These are phyloP conservation scores for Drosophila neonasuta DNA, from an alignment of 2,888 invertebrate genomes.

Conservation along the genomic window DNA sequence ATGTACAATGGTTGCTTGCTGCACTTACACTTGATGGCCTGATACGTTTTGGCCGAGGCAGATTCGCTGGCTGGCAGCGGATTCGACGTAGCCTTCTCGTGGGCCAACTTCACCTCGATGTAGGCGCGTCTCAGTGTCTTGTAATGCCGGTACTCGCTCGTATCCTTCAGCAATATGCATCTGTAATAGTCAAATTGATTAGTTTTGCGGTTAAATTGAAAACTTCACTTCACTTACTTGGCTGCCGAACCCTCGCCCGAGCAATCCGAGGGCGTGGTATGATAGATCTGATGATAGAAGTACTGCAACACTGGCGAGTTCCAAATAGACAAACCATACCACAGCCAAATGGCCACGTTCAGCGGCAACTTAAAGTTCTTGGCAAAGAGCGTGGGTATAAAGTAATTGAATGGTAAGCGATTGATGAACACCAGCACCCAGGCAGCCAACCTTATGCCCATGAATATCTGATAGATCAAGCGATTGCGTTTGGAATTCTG, in stretches of 20 bases:
- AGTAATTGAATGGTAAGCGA: slow-evolving; percentile 81
- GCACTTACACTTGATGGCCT: slow-evolving; percentile 81
- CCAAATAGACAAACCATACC: slow-evolving; percentile 82
- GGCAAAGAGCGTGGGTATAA: slow-evolving; percentile 81
- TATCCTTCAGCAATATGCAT: slow-evolving; percentile 81
- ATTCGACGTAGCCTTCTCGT: slow-evolving; percentile 73
- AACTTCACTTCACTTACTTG: slow-evolving; percentile 59
- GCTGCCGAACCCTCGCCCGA: slow-evolving; percentile 81
- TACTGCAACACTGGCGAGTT: slow-evolving; percentile 82
- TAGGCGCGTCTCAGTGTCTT: slow-evolving; percentile 81
- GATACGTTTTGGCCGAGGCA: slow-evolving; percentile 81
- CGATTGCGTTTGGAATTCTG: slow-evolving; percentile 79
- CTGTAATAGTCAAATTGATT: too few relatives aligned
- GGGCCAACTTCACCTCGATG: slow-evolving; percentile 80
- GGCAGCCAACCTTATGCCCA: slow-evolving; percentile 80
- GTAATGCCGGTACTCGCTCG: slow-evolving; percentile 80
- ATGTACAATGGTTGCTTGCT: background rate
- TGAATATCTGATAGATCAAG: slow-evolving; percentile 79
- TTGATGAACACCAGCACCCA: slow-evolving; percentile 82
- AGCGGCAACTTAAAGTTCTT: slow-evolving; percentile 81
- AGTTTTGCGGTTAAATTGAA: too few relatives aligned
- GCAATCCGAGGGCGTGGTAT: slow-evolving; percentile 80
- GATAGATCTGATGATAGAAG: slow-evolving; percentile 82
- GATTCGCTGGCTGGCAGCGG: slow-evolving; percentile 68
- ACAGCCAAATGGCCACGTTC: slow-evolving; percentile 80